These are phyloP conservation scores for Parauchenoglanis ngamensis DNA, from an alignment of 2,797 vertebrate species.

Conservation along the genomic window DNA sequence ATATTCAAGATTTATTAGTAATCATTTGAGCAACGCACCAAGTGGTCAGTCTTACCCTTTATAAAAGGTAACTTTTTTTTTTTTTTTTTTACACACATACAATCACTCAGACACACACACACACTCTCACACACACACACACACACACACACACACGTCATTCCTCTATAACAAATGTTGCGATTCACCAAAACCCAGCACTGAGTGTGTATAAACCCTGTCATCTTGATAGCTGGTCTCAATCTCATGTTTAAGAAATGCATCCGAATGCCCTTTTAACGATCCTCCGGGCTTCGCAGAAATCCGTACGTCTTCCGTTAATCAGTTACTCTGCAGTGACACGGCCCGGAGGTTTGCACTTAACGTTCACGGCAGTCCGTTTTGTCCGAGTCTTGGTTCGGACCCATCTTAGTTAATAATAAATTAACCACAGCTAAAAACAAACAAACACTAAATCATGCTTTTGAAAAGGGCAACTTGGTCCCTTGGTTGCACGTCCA, in stretches of 20 bases:
- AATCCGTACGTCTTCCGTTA: background rate
- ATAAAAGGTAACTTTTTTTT: slow-evolving; percentile 51
- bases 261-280: slow-evolving; percentile 39
- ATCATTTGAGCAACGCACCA: slow-evolving; percentile 66
- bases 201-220: slow-evolving; percentile 55
- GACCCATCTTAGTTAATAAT: slow-evolving; percentile 25
- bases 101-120: slow-evolving; percentile 21
- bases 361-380: slow-evolving; percentile 25
- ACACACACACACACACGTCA: slow-evolving; percentile 46
- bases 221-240: slow-evolving; percentile 42
- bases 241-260: slow-evolving; percentile 30
- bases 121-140: slow-evolving; percentile 29
- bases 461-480: slow-evolving; percentile 42
- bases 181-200: slow-evolving; percentile 57
- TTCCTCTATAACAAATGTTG: slow-evolving; percentile 47
- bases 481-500: slow-evolving; percentile 40
- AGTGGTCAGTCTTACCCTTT: slow-evolving; percentile 56
- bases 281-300: background rate
- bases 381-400: background rate
- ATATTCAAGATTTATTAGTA: slow-evolving; percentile 59
- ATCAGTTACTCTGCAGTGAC: slow-evolving; percentile 17
- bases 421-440: slow-evolving; percentile 42
- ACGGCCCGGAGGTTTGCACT: slow-evolving; percentile 19
- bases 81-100: slow-evolving; percentile 8
- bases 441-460: slow-evolving; percentile 24